These are phyloP conservation scores for Heliconius congener DNA, from an alignment of 1,140 invertebrate genomes.

Conservation along the genomic window DNA sequence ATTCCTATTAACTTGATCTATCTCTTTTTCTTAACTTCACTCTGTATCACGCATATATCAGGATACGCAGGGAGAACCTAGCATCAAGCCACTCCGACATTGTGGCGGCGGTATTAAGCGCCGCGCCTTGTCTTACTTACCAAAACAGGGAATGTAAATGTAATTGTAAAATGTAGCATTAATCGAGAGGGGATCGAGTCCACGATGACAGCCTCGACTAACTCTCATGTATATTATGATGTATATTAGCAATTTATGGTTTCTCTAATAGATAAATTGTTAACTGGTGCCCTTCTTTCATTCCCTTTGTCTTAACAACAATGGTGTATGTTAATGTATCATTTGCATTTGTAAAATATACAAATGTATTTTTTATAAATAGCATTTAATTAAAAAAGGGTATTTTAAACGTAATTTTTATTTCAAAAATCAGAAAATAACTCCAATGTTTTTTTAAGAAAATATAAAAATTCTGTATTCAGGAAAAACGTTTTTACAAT, in stretches of 20 bases:
- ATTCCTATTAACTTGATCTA: neutral
- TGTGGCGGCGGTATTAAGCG: no score
- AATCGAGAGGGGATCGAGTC: neutral
- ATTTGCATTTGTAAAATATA: constrained; percentile 26
- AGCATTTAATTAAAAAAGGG: no score
- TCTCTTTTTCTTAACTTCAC: neutral
- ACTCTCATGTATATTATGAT: no score
- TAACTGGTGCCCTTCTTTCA: constrained; percentile 20
- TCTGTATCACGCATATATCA: no score
- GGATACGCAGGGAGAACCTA: no score
- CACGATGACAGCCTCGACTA: no score
- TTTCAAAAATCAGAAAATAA: no score
- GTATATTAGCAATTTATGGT: neutral
- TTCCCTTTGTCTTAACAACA: constrained; percentile 37
- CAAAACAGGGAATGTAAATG: no score
- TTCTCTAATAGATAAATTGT: constrained; percentile 30
- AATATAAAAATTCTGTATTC: neutral
- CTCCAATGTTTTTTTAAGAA: no score
- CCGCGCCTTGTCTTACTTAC: no score
- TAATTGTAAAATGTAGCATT: neutral
- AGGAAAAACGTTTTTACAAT: neutral
- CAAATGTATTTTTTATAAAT: neutral
- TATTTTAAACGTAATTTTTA: no score
- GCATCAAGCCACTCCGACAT: no score
- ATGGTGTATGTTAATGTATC: constrained; percentile 32